Evolutionary conservation across 2,113 vertebrate species (phyloP), one percentile per base, ranked within the genome.

Genomic region (Sander lucioperca): DNA sequence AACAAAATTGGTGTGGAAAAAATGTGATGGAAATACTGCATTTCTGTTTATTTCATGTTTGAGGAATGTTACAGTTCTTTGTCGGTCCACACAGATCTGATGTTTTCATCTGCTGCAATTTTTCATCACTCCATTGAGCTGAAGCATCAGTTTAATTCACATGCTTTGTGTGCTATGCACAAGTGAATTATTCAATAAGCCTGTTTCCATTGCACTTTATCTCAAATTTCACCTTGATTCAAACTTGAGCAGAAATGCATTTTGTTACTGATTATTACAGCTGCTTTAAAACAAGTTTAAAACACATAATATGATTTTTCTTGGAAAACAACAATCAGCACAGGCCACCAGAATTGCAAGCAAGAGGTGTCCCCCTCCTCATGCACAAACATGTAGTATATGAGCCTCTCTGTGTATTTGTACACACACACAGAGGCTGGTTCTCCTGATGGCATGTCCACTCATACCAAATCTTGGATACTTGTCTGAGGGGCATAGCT

Each of bases 401-500:
- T 45, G 61, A 64, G 33, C n/a, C 48, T 61, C 48, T 43, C 5
- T 66, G 64, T 75, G 65, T 69, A 47, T 78, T 64, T 77, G 64
- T 51, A 23, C 47, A 33, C 53, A 33, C 53, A 21, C n/a, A 25
- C 58, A 62, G 47, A 2, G 2, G 57, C 1, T 5, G 7, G 1
- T 74, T 80, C 45, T 25, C 58, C 61, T 65, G 57, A 67, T 57
- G 45, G 10, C 61, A 57, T 45, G 63, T 50, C 23, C 45, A 23
- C 69, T 66, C 45, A 30, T 39, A 54, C 19, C 18, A 0, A 64
- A 61, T 66, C 43, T n/a, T 33, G 79, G 48, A 67, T 77, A 21
- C 69, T 48, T 73, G 47, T 73, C 67, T 45, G 61, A 64, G 45
- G 62, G 65, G 65, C 75, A 19, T 58, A 57, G 61, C 78, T 70